These are phyloP conservation scores for Natator depressus DNA, from an alignment of 2,113 vertebrate species.

Conservation along the genomic window DNA sequence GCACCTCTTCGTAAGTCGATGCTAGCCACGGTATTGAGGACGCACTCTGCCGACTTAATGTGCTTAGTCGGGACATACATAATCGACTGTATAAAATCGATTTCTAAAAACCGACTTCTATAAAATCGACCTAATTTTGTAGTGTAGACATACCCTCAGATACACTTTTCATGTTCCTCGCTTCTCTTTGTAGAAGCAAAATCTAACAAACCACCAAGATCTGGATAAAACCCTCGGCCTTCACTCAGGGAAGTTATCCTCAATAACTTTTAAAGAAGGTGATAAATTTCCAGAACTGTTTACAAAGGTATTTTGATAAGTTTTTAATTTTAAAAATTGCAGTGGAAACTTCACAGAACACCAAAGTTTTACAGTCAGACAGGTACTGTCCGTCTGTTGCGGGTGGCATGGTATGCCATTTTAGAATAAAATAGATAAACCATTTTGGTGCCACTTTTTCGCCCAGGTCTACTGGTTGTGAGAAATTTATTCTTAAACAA, in stretches of 20 bases:
- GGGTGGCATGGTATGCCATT: not conserved
- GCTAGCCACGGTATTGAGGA: no score
- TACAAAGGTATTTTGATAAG: not conserved
- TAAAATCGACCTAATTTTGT: no score
- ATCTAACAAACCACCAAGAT: not conserved
- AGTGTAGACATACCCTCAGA: not conserved
- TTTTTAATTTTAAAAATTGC: not conserved
- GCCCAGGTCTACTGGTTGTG: not conserved
- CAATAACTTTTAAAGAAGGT: not conserved
- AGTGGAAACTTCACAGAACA: not conserved
- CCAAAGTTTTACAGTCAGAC: not conserved
- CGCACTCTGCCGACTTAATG: no score
- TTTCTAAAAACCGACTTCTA: no score
- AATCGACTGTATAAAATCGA: no score
- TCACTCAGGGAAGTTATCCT: not conserved
- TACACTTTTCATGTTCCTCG: not conserved
- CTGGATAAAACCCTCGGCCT: not conserved
- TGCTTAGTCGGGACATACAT: no score
- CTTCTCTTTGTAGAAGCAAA: not conserved
- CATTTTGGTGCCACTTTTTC: not conserved
- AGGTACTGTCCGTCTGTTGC: not conserved
- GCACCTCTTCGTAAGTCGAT: no score
- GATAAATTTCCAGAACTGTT: not conserved
- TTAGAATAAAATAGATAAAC: not conserved
- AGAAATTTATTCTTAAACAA: not conserved